Conservation (phyloP, 64 coral and sea anemone genomes). For the Dendrophyllia cribrosa region DNA sequence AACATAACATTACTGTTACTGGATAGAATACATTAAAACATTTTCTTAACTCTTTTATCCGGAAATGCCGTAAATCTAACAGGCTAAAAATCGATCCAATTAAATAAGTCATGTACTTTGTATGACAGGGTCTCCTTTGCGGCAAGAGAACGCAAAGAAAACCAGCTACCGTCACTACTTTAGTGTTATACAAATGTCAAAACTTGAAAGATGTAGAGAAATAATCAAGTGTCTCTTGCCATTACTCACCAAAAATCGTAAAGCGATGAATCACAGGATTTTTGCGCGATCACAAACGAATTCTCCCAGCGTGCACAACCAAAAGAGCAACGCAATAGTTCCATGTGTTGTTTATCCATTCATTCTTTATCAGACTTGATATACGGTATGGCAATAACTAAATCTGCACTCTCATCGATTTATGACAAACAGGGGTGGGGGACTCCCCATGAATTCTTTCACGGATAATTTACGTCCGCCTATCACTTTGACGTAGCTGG, state of each 20-base stretch:
- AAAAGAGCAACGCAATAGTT: neutral
- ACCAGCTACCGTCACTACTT: neutral
- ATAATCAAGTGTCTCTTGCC: neutral
- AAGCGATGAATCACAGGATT: neutral
- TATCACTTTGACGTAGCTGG: neutral
- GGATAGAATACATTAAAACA: neutral
- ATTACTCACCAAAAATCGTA: conserved; percentile 2
- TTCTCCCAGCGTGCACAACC: neutral
- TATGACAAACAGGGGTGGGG: conserved; percentile 1
- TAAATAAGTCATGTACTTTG: neutral
- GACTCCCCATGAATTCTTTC: conserved; percentile 18
- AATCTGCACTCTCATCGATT: neutral
- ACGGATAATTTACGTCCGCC: neutral
- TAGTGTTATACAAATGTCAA: neutral
- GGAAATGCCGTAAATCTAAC: conserved; percentile 24
- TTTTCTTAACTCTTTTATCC: conserved; percentile 7
- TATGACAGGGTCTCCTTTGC: conserved; percentile 5
- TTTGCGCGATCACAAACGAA: neutral
- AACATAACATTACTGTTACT: neutral
- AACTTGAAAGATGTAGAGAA: neutral
- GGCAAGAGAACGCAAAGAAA: neutral
- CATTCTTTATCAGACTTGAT: neutral
- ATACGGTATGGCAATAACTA: neutral
- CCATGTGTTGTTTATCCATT: conserved; percentile 28
- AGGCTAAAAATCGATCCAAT: conserved; percentile 32